These are phyloP conservation scores for Falcunculus frontatus DNA, from an alignment of 2,113 vertebrate species.

Conservation along the genomic window DNA sequence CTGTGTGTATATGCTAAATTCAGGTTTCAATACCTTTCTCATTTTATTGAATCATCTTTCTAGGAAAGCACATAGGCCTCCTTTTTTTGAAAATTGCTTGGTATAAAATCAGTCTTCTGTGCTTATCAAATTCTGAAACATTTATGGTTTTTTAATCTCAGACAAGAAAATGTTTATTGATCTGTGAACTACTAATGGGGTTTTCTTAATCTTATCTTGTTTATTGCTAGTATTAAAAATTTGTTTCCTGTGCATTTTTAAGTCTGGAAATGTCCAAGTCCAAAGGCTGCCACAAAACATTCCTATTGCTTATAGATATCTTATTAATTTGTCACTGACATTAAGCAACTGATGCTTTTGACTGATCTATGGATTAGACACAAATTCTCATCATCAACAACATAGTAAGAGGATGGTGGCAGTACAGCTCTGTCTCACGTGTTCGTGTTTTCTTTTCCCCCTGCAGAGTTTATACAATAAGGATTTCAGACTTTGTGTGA, in stretches of 20 bases:
- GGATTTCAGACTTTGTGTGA: slow-evolving; percentile 81
- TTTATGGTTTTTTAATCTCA: neutral
- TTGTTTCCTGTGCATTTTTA: neutral
- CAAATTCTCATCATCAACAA: neutral
- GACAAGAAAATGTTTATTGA: neutral
- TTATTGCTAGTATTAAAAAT: neutral
- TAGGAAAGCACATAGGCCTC: neutral
- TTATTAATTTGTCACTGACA: neutral
- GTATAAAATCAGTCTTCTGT: neutral
- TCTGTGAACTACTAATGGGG: neutral
- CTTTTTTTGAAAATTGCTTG: neutral
- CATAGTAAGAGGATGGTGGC: neutral
- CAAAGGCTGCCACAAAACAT: neutral
- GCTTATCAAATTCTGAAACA: neutral
- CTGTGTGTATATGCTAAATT: neutral
- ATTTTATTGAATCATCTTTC: neutral
- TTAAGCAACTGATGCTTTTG: neutral
- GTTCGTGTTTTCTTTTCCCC: neutral
- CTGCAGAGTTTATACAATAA: slow-evolving; percentile 70
- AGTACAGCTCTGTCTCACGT: neutral
- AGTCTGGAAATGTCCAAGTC: neutral
- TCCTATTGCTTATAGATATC: neutral
- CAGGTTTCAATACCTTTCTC: neutral
- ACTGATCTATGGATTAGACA: neutral
- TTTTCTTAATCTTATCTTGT: neutral